These are phyloP conservation scores for Bufotes viridis DNA, from an alignment of 2,797 vertebrate genomes.

Conservation along the genomic window DNA sequence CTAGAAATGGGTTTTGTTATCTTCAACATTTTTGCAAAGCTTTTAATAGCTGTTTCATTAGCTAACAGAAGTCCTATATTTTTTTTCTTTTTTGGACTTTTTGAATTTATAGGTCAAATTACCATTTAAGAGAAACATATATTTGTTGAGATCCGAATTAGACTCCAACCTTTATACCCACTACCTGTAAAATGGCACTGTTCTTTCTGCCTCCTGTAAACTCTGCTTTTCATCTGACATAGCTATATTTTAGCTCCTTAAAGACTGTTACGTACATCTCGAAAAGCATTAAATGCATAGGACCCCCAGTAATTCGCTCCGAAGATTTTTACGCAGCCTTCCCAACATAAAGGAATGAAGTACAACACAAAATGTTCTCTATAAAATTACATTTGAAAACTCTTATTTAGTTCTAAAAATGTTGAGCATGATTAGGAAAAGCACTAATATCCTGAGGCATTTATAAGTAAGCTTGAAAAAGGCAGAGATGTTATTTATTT, in stretches of 20 bases:
- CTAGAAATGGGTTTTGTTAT: no score
- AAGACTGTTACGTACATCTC: not conserved
- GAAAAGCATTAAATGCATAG: conserved; percentile 27
- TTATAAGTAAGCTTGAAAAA: conserved; percentile 5
- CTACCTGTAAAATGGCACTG: not conserved
- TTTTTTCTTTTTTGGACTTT: not conserved
- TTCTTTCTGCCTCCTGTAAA: not conserved
- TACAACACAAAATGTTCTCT: conserved; percentile 19
- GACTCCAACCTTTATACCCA: not conserved
- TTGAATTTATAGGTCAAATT: not conserved
- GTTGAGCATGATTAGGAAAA: conserved; percentile 26
- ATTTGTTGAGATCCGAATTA: not conserved
- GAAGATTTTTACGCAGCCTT: not conserved
- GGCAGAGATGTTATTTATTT: not conserved
- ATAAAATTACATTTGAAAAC: conserved; percentile 3
- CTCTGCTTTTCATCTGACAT: not conserved
- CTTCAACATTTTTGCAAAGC: not conserved
- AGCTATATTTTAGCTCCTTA: not conserved
- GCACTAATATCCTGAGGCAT: conserved; percentile 21
- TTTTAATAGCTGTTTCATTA: not conserved
- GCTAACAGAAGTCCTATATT: no score
- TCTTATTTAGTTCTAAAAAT: conserved; percentile 20
- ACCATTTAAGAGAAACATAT: not conserved
- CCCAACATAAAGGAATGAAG: conserved; percentile 27
- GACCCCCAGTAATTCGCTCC: conserved; percentile 26